A percentile compares a stretch with the other conserved stretches of the same genome.
phyloP scores from a whole-genome alignment of 2,888 invertebrate species.

The Steromphala cineraria region DNA sequence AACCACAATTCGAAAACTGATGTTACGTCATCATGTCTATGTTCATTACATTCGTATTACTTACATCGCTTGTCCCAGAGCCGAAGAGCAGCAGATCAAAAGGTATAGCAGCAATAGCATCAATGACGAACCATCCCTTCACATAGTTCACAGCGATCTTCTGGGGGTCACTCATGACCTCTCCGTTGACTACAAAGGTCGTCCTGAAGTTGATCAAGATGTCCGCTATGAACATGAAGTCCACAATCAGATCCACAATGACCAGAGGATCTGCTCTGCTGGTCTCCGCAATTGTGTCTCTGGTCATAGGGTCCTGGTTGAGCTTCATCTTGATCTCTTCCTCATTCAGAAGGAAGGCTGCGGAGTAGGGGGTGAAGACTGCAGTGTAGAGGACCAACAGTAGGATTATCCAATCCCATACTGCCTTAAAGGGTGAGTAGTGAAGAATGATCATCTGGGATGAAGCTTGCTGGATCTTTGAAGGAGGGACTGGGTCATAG shows the following conservation, averaged over 20 bases:
- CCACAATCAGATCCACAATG: conserved; percentile 75
- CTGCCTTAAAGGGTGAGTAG: conserved; percentile 76
- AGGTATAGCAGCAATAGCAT: conserved; percentile 98
- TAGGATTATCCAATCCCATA: conserved; percentile 75
- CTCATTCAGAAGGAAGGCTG: conserved; percentile 74
- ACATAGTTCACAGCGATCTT: conserved; percentile 75
- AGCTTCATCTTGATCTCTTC: conserved; percentile 68
- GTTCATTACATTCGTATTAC: no score
- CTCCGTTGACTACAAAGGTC: conserved; percentile 74
- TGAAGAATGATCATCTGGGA: conserved; percentile 75
- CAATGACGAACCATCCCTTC: conserved; percentile 95
- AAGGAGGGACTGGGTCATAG: conserved; percentile 25
- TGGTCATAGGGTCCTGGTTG: conserved; percentile 66
- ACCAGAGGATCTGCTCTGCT: conserved; percentile 73
- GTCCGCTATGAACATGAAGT: conserved; percentile 76
- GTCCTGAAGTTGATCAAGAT: conserved; percentile 76
- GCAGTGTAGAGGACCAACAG: conserved; percentile 75
- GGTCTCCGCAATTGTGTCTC: conserved; percentile 41
- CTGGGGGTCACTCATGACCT: conserved; percentile 73
- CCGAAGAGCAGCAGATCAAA: conserved; percentile 91
- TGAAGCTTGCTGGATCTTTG: conserved; percentile 40
- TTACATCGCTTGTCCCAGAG: conserved; percentile 75
- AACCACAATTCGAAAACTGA: no score
- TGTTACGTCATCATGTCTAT: no score
- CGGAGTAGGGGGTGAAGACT: conserved; percentile 74